Percentiles rank a stretch among this genome's conserved stretches.
Evolutionary conservation across 1,140 invertebrate genomes (phyloP).

Genomic region (Penaeus japonicus): DNA sequence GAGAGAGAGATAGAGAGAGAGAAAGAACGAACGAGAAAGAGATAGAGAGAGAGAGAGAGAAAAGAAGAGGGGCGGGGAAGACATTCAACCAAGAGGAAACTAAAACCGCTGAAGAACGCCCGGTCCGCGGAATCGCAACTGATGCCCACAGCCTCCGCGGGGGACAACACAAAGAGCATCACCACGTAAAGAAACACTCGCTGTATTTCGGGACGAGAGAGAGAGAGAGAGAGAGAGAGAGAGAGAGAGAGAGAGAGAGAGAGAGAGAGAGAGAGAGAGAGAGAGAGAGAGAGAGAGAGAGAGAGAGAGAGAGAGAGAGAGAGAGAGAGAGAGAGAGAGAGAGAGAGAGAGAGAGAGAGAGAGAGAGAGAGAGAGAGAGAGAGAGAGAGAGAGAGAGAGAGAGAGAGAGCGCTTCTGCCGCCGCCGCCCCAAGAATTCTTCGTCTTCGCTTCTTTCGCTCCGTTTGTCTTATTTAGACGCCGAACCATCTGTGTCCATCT

Average conservation of each 20-base stretch:
- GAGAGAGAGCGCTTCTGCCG: background rate
- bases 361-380: conserved; percentile 2
- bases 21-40: background rate
- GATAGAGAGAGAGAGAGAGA: background rate
- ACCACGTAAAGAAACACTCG: no score
- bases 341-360: background rate
- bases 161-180: no score
- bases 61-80: no score
- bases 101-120: no score
- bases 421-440: background rate
- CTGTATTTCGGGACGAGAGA: no score
- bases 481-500: conserved; percentile 51
- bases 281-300: background rate
- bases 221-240: background rate
- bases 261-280: background rate
- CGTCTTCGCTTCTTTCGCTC: background rate
- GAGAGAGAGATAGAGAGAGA: background rate
- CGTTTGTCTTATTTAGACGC: conserved; percentile 43
- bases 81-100: no score
- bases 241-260: no score
- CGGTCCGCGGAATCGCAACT: no score
- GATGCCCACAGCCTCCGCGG: no score
- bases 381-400: conserved; percentile 1
- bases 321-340: background rate
- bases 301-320: background rate